Evolutionary conservation across 1,140 invertebrate species (phyloP).

Genomic region (Drosophila busckii): DNA sequence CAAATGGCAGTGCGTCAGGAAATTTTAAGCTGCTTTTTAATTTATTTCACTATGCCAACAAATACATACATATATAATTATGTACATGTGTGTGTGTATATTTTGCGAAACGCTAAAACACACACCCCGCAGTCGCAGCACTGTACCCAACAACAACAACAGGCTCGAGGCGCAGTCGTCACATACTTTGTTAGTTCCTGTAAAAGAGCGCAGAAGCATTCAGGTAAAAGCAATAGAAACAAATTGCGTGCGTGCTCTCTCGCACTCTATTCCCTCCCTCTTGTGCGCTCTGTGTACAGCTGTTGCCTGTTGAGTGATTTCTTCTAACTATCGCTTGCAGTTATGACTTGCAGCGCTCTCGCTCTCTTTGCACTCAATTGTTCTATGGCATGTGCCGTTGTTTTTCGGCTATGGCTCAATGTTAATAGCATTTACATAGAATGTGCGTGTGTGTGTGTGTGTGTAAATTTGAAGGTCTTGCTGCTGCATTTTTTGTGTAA

Average conservation of each 20-base stretch:
- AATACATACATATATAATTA: conserved; percentile 49
- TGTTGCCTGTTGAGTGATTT: conserved; percentile 18
- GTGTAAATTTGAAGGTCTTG: conserved; percentile 26
- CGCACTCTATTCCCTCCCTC: neutral
- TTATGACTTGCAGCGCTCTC: conserved; percentile 16
- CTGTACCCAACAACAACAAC: conserved; percentile 50
- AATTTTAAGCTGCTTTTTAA: conserved; percentile 56
- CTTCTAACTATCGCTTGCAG: conserved; percentile 41
- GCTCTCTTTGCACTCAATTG: conserved; percentile 19
- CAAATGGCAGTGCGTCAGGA: conserved; percentile 38
- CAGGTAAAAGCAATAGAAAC: conserved; percentile 17
- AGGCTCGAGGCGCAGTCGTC: conserved; percentile 23
- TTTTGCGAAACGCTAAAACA: conserved; percentile 4
- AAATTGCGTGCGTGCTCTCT: conserved; percentile 10
- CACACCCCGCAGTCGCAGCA: conserved; percentile 20
- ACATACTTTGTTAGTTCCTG: conserved; percentile 12
- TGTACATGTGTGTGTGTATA: conserved; percentile 33
- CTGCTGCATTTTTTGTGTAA: neutral
- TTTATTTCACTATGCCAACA: conserved; percentile 54
- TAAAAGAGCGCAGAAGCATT: neutral
- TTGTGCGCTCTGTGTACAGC: neutral
- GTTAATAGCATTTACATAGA: conserved; percentile 45
- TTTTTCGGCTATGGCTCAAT: conserved; percentile 41
- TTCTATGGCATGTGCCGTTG: conserved; percentile 48
- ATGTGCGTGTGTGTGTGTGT: neutral